A percentile compares a stretch with the other conserved stretches of the same genome.
Evolutionary conservation across 1,140 invertebrate species (phyloP).

Genomic region (Drosophila biarmipes): DNA sequence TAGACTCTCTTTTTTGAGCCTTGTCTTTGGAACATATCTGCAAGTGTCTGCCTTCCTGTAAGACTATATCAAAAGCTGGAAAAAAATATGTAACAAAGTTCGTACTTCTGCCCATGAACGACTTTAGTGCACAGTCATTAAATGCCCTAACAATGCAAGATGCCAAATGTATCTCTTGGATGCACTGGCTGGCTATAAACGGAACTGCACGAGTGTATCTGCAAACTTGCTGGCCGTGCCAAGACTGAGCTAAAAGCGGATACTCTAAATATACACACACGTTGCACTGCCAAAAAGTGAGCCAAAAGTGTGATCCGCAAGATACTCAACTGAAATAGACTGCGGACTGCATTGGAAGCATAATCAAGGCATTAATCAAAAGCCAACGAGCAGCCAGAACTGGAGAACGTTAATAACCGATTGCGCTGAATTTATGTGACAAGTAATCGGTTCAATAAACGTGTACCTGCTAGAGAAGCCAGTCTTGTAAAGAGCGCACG

Average conservation of each 20-base stretch:
- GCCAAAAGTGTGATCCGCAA: slow-evolving; percentile 21
- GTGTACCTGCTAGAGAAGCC: slow-evolving; percentile 29
- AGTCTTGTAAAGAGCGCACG: slow-evolving; percentile 21
- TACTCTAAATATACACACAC: slow-evolving; percentile 42
- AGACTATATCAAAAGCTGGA: not conserved
- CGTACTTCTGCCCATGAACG: too few species aligned
- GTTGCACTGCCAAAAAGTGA: slow-evolving; percentile 54
- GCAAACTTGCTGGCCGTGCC: slow-evolving; percentile 14
- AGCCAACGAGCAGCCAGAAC: not conserved
- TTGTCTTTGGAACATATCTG: too few species aligned
- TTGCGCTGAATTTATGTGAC: slow-evolving; percentile 67
- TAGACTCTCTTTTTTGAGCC: too few species aligned
- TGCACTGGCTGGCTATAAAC: slow-evolving; percentile 30
- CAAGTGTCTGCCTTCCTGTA: too few species aligned
- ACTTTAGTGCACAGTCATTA: not conserved
- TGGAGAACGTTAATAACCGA: slow-evolving; percentile 45
- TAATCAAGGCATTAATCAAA: slow-evolving; percentile 1
- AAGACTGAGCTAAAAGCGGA: slow-evolving; percentile 54
- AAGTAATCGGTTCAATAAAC: slow-evolving; percentile 60
- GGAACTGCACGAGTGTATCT: slow-evolving; percentile 32
- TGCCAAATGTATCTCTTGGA: slow-evolving; percentile 22
- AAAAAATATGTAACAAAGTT: not conserved
- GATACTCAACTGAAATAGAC: slow-evolving; percentile 1
- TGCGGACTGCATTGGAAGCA: not conserved
- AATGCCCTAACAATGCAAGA: not conserved